phyloP scores from a whole-genome alignment of 2,888 invertebrate genomes.

The Abscondita cerata region DNA sequence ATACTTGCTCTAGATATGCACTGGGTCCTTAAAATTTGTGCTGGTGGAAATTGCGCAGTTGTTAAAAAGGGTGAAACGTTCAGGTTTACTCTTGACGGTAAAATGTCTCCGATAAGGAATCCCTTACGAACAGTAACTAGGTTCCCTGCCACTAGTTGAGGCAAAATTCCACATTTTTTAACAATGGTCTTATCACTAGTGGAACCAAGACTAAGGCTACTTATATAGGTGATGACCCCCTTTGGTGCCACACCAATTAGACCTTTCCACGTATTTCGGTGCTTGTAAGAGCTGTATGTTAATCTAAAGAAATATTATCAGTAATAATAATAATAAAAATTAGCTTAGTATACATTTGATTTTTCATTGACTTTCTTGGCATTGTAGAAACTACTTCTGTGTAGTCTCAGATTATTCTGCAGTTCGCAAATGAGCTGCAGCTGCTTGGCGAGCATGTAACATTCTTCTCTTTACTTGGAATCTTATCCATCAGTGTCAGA shows the following conservation, averaged over 20 bases:
- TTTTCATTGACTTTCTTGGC: too few relatives aligned
- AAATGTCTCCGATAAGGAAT: conserved; percentile 41
- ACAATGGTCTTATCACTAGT: neutral
- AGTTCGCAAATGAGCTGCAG: too few relatives aligned
- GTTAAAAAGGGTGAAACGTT: conserved; percentile 43
- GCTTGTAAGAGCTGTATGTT: conserved; percentile 14
- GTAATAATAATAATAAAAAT: too few relatives aligned
- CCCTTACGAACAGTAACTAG: conserved; percentile 43
- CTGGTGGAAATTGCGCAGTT: conserved; percentile 36
- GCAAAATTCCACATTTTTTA: neutral
- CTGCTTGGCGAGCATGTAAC: too few relatives aligned
- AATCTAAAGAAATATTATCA: too few relatives aligned
- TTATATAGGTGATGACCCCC: conserved; percentile 34
- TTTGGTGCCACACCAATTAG: conserved; percentile 45
- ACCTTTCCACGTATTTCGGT: conserved; percentile 30
- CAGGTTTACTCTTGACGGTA: conserved; percentile 40
- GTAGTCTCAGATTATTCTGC: too few relatives aligned
- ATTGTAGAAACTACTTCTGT: too few relatives aligned
- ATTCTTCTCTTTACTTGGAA: too few relatives aligned
- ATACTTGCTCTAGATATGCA: conserved; percentile 40
- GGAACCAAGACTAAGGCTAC: conserved; percentile 2
- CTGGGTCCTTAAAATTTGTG: conserved; percentile 34
- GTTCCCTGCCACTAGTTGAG: conserved; percentile 32
- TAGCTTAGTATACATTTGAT: too few relatives aligned
- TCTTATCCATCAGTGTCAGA: too few relatives aligned